Conservation (phyloP, 2,797 vertebrate genomes). For the Meda fulgida region DNA sequence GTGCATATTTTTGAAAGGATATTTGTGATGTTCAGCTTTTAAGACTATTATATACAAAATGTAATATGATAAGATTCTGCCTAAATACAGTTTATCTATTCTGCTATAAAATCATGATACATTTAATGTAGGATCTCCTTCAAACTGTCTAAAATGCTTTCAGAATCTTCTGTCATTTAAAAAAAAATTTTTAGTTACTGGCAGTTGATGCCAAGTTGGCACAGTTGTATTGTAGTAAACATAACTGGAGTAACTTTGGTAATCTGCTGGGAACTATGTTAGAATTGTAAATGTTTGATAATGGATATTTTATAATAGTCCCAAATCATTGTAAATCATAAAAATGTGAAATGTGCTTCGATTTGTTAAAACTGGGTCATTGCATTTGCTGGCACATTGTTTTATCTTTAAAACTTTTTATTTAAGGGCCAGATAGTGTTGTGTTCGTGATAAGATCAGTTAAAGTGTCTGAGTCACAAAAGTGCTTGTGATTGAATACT, state of each 20-base stretch:
- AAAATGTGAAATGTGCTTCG: neutral
- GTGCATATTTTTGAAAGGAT: neutral
- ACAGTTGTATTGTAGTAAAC: neutral
- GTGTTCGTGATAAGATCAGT: neutral
- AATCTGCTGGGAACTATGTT: neutral
- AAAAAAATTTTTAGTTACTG: neutral
- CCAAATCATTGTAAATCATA: neutral
- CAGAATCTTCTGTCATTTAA: neutral
- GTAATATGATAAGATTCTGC: neutral
- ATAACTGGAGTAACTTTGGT: neutral
- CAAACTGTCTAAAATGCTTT: neutral
- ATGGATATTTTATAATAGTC: neutral
- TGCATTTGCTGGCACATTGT: neutral
- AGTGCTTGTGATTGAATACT: neutral
- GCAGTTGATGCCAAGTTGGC: neutral
- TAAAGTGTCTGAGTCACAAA: conserved; percentile 1
- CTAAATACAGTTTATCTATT: neutral
- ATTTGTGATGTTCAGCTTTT: neutral
- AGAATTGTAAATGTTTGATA: conserved; percentile 1
- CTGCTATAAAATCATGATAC: neutral
- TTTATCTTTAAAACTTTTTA: neutral
- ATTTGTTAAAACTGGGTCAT: conserved; percentile 9
- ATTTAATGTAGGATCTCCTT: neutral
- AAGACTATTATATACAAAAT: neutral
- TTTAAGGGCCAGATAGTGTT: neutral